phyloP scores from a whole-genome alignment of 2,797 vertebrate species.

The Periparus ater region DNA sequence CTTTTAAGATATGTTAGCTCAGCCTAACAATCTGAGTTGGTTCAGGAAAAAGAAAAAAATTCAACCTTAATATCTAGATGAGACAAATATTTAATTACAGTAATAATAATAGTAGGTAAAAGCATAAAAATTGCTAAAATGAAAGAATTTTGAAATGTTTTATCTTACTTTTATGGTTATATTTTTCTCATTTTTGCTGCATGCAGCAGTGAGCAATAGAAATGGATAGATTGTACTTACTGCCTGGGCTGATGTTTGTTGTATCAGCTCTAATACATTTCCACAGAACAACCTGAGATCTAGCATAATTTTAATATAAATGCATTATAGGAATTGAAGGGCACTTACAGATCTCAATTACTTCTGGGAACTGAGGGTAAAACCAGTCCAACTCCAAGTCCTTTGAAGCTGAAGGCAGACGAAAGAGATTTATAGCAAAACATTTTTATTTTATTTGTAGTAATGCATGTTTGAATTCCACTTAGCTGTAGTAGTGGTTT shows the following conservation, averaged over 20 bases:
- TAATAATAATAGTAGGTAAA: background rate
- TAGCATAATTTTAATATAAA: background rate
- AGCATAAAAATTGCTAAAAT: background rate
- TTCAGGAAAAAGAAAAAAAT: background rate
- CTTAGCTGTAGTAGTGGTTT: background rate
- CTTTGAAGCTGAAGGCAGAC: background rate
- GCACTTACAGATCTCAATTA: background rate
- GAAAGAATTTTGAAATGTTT: background rate
- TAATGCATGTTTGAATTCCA: background rate
- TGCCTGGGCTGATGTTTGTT: background rate
- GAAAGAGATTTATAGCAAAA: background rate
- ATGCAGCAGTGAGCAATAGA: background rate
- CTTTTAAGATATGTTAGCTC: background rate
- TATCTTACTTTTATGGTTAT: background rate
- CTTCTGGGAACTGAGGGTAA: background rate
- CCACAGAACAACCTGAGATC: background rate
- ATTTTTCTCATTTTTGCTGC: background rate
- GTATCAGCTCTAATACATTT: background rate
- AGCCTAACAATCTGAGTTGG: background rate
- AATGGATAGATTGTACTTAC: background rate
- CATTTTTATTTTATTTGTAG: conserved; percentile 7
- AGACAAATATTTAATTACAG: background rate
- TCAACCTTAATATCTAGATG: background rate
- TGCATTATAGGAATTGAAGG: background rate
- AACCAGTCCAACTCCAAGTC: background rate